phyloP scores from a whole-genome alignment of 1,140 invertebrate genomes.

The Drosophila tsacasi region DNA sequence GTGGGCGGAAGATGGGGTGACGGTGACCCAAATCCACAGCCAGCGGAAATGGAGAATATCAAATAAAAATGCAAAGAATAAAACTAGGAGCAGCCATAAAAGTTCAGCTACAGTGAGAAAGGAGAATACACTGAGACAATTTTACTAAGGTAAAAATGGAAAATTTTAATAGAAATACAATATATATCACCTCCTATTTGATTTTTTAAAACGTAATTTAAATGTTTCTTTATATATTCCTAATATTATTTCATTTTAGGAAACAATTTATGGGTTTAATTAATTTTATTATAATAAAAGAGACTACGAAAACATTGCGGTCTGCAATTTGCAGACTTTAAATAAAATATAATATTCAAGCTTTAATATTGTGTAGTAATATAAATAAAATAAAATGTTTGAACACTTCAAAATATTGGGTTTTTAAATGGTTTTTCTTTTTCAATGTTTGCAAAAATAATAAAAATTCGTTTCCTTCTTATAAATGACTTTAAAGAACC shows the following conservation, averaged over 20 bases:
- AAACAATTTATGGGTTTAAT: neutral
- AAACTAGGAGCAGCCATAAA: constrained; percentile 63
- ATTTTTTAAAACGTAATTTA: neutral
- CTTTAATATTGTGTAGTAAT: no score
- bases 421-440: no score
- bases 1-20: constrained; percentile 62
- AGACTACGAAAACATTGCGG: no score
- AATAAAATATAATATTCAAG: no score
- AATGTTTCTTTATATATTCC: neutral
- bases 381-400: no score
- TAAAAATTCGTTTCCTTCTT: no score
- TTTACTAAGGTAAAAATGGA: neutral
- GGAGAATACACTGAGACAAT: neutral
- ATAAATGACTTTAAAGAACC: no score
- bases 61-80: constrained; percentile 64
- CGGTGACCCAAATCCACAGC: constrained; percentile 71
- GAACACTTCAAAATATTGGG: no score
- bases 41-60: constrained; percentile 65
- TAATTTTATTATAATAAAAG: no score
- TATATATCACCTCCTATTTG: neutral
- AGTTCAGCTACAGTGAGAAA: constrained; percentile 24
- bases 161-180: neutral
- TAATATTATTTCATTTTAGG: neutral
- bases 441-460: no score
- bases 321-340: no score